Conservation (phyloP, 2,797 vertebrate genomes). For the Urosaurus nigricauda region DNA sequence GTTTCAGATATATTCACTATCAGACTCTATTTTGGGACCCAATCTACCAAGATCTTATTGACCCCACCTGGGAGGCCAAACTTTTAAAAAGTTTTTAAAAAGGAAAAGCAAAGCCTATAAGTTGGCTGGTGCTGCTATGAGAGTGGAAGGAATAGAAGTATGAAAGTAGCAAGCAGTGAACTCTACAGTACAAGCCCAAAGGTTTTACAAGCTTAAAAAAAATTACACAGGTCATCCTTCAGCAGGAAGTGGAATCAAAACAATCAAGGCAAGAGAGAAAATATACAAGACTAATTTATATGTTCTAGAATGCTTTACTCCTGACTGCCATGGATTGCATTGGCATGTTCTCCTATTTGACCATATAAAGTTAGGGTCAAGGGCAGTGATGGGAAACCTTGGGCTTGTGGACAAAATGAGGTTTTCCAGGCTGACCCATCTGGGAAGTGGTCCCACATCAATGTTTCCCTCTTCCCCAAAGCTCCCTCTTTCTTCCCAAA, state of each 20-base stretch:
- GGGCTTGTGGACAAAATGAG: too few relatives aligned
- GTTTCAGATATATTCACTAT: neutral
- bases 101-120: neutral
- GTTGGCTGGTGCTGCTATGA: neutral
- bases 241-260: neutral
- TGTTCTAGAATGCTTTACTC: neutral
- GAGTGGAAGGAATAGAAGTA: neutral
- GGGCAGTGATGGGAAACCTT: too few relatives aligned
- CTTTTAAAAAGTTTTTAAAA: neutral
- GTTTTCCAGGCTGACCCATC: too few relatives aligned
- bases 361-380: neutral
- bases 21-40: too few relatives aligned
- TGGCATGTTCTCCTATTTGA: neutral
- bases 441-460: too few relatives aligned
- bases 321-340: neutral
- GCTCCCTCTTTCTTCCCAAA: too few relatives aligned
- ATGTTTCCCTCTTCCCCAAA: too few relatives aligned
- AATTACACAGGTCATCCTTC: neutral
- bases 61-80: neutral
- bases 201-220: too few relatives aligned
- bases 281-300: neutral
- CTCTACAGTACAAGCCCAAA: neutral
- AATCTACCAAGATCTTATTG: too few relatives aligned
- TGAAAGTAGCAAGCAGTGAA: neutral
- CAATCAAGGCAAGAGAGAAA: neutral